Evolutionary conservation across 1,140 invertebrate genomes (phyloP).

Genomic region (Atta texana): DNA sequence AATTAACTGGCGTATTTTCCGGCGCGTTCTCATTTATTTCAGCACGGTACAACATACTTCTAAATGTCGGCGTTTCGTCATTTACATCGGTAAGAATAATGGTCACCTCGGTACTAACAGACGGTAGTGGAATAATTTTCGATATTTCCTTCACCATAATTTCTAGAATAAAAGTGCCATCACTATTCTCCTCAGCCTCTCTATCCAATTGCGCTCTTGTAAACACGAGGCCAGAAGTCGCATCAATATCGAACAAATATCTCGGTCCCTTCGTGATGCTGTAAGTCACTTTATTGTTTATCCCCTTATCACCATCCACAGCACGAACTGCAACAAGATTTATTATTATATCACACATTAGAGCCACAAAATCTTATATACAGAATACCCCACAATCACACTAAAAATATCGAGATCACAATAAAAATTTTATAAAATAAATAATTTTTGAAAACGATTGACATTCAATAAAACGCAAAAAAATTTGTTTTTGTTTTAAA

Average conservation of each 20-base stretch:
- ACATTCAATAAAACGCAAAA: background rate
- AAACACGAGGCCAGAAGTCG: slow-evolving; percentile 92
- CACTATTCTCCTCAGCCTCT: slow-evolving; percentile 92
- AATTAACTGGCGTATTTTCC: slow-evolving; percentile 95
- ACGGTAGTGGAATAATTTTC: slow-evolving; percentile 89
- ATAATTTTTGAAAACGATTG: background rate
- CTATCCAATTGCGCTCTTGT: slow-evolving; percentile 92
- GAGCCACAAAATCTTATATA: background rate
- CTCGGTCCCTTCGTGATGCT: slow-evolving; percentile 91
- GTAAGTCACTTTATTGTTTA: slow-evolving; percentile 95
- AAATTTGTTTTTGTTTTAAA: background rate
- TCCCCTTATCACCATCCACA: slow-evolving; percentile 95
- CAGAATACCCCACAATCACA: background rate
- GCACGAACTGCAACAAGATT: slow-evolving; percentile 90
- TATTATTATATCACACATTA: background rate
- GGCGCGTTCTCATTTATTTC: slow-evolving; percentile 97
- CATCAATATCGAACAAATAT: slow-evolving; percentile 91
- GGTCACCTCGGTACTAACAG: slow-evolving; percentile 95
- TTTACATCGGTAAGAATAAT: slow-evolving; percentile 98
- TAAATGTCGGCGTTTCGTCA: slow-evolving; percentile 96
- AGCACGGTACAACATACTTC: slow-evolving; percentile 92
- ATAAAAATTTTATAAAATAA: background rate
- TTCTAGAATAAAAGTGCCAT: slow-evolving; percentile 95
- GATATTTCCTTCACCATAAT: slow-evolving; percentile 90
- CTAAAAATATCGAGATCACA: background rate